These are phyloP conservation scores for Oryzias dopingdopingensis DNA, from an alignment of 2,797 vertebrate genomes.

Conservation along the genomic window DNA sequence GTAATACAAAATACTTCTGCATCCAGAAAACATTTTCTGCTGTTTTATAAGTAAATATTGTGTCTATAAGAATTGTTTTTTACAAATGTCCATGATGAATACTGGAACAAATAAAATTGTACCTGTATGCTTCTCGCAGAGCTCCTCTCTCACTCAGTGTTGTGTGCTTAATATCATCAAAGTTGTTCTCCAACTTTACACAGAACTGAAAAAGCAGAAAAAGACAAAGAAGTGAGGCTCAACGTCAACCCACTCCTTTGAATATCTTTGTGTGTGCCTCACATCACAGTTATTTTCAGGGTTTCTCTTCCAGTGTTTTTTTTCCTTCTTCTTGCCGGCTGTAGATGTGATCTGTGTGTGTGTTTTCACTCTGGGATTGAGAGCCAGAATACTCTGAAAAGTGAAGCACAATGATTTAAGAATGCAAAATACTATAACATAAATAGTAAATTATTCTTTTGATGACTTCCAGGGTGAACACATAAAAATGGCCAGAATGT, in stretches of 20 bases:
- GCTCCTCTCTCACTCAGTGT: slow-evolving; percentile 86
- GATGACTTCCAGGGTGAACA: no score
- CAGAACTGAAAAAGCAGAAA: slow-evolving; percentile 71
- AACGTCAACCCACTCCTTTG: background rate
- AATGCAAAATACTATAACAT: no score
- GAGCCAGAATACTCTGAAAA: slow-evolving; percentile 82
- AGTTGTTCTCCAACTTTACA: slow-evolving; percentile 89
- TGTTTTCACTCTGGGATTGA: slow-evolving; percentile 84
- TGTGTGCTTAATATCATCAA: slow-evolving; percentile 93
- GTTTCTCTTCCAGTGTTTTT: slow-evolving; percentile 92
- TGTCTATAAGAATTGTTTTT: background rate
- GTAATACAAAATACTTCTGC: no score
- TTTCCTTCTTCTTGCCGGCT: slow-evolving; percentile 82
- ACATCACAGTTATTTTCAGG: slow-evolving; percentile 82
- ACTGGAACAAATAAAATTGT: slow-evolving; percentile 5
- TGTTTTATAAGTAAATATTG: background rate
- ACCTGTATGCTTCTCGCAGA: slow-evolving; percentile 64
- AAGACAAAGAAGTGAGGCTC: no score
- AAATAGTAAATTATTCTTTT: no score
- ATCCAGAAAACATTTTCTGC: background rate
- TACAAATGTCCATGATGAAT: no score
- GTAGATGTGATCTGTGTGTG: slow-evolving; percentile 82
- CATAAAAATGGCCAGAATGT: no score
- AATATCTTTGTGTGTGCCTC: slow-evolving; percentile 52
- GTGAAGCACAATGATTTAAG: background rate